phyloP scores from a whole-genome alignment of 2,888 invertebrate species.

The Zygaena filipendulae region DNA sequence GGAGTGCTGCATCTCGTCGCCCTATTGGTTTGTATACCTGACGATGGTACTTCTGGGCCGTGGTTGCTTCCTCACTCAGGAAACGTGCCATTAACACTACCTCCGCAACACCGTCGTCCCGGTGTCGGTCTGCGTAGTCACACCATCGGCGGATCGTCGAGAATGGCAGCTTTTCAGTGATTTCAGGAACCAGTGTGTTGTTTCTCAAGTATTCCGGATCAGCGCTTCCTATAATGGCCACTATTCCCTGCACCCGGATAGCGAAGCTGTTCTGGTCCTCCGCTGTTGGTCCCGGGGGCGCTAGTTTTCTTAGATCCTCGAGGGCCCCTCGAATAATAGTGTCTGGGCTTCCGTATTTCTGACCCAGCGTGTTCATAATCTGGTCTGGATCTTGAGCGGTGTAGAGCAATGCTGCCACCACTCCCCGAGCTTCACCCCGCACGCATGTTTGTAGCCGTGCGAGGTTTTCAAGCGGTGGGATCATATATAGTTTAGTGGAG shows the following conservation, averaged over 20 bases:
- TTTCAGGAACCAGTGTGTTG: neutral
- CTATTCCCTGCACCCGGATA: neutral
- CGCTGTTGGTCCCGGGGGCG: neutral
- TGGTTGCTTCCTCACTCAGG: neutral
- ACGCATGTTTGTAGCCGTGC: conserved; percentile 10
- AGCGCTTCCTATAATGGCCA: neutral
- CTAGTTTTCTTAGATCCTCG: neutral
- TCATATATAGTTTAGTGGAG: neutral
- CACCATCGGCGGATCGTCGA: neutral
- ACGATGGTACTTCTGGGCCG: neutral
- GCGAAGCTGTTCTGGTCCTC: conserved; percentile 1
- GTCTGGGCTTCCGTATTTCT: neutral
- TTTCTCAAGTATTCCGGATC: neutral
- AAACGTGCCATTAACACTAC: neutral
- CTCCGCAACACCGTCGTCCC: neutral
- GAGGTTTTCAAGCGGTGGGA: conserved; percentile 11
- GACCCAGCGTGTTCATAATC: neutral
- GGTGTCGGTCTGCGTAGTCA: conserved; percentile 1
- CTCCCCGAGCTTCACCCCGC: conserved; percentile 11
- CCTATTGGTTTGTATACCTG: neutral
- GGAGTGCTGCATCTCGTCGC: no score
- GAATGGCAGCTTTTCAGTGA: neutral
- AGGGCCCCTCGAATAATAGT: neutral
- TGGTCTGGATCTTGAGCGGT: neutral
- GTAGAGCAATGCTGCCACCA: conserved; percentile 9